Conservation (phyloP, 2,797 vertebrate genomes). For the Hypotaenidia okinawae region DNA sequence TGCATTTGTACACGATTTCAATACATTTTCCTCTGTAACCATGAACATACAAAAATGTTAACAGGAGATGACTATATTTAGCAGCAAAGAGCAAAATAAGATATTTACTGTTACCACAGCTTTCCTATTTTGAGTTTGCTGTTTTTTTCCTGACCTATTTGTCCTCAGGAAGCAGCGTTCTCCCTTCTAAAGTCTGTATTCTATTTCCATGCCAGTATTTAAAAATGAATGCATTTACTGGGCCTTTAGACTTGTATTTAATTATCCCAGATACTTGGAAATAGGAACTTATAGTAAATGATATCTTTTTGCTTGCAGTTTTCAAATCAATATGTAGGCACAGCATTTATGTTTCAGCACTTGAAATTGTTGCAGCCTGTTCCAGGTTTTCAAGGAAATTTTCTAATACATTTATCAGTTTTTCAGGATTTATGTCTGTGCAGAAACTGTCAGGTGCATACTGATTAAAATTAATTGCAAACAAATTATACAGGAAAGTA, state of each 20-base stretch:
- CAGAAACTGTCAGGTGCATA: neutral
- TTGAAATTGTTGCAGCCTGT: neutral
- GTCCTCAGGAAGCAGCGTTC: neutral
- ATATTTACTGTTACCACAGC: neutral
- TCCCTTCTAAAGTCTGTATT: neutral
- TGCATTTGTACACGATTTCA: neutral
- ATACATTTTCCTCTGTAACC: neutral
- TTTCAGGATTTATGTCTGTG: neutral
- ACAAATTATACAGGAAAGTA: neutral
- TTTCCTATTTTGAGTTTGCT: neutral
- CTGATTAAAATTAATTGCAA: neutral
- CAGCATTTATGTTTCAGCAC: neutral
- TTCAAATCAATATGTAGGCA: neutral
- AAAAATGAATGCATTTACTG: neutral
- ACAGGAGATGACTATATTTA: neutral
- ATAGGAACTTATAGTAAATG: neutral
- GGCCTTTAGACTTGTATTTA: neutral
- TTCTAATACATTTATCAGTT: neutral
- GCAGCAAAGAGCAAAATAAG: neutral
- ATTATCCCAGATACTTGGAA: neutral
- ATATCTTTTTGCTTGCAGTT: neutral
- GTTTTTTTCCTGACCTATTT: neutral
- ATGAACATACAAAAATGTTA: neutral
- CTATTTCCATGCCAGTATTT: neutral
- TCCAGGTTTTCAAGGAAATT: neutral